Evolutionary conservation across 2,797 vertebrate species (phyloP), one percentile per base, ranked within the genome.

Genomic region (Coranthus polyacanthus): DNA sequence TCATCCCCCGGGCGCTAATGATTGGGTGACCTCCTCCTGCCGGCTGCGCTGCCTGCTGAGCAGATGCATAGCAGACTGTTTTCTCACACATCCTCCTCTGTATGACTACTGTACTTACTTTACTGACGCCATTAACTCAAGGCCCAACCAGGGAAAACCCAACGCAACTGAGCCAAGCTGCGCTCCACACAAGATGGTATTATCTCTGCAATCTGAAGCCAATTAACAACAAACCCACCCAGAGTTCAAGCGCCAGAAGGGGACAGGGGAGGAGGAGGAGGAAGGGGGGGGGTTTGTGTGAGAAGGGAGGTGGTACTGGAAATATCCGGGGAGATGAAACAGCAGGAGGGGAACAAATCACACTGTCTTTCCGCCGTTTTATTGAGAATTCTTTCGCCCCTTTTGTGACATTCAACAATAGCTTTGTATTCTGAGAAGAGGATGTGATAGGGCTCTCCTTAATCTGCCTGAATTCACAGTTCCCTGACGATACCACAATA

Each of bases 211-310:
- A 77, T 88, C 85, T 87, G 88, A 85, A 84, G 88, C 80, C 75
- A 88, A 90, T 91, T 90, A 88, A 83, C 77, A 73, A 82, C 54
- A 81, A 87, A 89, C 83, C 81, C 72, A 80, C 80, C 62, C 50
- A 71, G 57, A 76, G 86, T 78, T 83, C 77, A 81, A 74, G 75
- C 39, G 43, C 83, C 72, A 79, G 84, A 64, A 65, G 57, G 62
- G 71, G 73, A 71, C 61, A 20, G 68, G 55, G 37, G 56, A 18
- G 26, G 34, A 13, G 45, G 42, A 52, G 44, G 50, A 36, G 49
- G 50, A 21, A 13, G 43, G 51, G 9, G 56, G n/a, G 32, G 50
- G 21, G 46, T 43, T 38, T 20, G 32, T 44, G 43, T 47, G 52
- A 18, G 11, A 12, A 15, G 6, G 41, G 20, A 44, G 21, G 57